Conservation (phyloP, 2,888 invertebrate genomes). For the Prenolepis imparis region DNA sequence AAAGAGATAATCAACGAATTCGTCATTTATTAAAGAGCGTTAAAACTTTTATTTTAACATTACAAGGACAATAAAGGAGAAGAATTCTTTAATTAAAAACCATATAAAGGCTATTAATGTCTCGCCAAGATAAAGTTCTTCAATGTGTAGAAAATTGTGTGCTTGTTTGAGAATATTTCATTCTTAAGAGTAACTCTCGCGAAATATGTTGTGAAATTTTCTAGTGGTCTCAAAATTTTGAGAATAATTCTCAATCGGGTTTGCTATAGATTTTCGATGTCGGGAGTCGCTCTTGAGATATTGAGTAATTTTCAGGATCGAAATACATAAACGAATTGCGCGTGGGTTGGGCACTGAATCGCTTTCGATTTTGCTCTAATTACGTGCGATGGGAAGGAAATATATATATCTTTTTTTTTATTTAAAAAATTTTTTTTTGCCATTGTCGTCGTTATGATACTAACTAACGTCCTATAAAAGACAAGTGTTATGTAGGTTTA, state of each 20-base stretch:
- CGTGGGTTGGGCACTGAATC: neutral
- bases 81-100: neutral
- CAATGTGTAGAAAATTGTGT: neutral
- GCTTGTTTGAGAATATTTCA: constrained; percentile 15
- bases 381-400: neutral
- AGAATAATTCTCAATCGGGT: neutral
- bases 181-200: constrained; percentile 20
- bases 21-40: neutral
- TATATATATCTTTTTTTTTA: constrained; percentile 38
- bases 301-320: neutral
- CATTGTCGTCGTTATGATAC: constrained; percentile 46
- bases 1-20: neutral
- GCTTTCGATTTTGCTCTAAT: constrained; percentile 23
- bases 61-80: neutral
- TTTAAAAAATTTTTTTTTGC: constrained; percentile 3
- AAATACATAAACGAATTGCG: neutral
- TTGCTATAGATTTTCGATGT: neutral
- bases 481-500: constrained; percentile 73
- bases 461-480: constrained; percentile 51
- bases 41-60: constrained; percentile 17
- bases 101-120: neutral
- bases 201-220: constrained; percentile 9
- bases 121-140: constrained; percentile 15
- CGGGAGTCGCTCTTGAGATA: neutral
- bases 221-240: neutral